phyloP scores from a whole-genome alignment of 1,140 invertebrate genomes.

The Spodoptera litura region DNA sequence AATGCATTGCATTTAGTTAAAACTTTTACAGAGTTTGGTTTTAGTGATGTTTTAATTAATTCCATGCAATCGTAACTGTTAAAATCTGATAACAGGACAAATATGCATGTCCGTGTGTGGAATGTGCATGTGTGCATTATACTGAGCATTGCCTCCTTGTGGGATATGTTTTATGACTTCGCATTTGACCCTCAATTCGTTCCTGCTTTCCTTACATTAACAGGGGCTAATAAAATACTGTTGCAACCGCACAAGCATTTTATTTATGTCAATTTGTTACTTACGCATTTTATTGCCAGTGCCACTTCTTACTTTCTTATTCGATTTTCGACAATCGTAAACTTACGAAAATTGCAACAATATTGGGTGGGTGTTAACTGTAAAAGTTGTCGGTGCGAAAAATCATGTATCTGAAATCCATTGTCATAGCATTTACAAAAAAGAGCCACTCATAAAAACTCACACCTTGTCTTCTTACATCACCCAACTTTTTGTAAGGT shows the following conservation, averaged over 20 bases:
- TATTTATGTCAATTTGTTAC: conserved; percentile 43
- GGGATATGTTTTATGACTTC: conserved; percentile 37
- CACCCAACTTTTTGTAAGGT: too few relatives aligned
- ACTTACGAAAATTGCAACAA: background rate
- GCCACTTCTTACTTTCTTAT: conserved; percentile 25
- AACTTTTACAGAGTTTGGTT: conserved; percentile 46
- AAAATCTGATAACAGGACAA: conserved; percentile 23
- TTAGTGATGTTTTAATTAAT: conserved; percentile 51
- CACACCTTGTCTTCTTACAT: too few relatives aligned
- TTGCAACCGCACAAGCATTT: conserved; percentile 23
- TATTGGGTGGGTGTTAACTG: background rate
- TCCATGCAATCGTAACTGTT: conserved; percentile 45
- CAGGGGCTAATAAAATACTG: conserved; percentile 34
- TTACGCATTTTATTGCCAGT: conserved; percentile 26
- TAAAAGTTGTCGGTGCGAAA: background rate
- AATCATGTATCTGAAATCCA: background rate
- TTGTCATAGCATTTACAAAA: too few relatives aligned
- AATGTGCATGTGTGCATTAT: background rate
- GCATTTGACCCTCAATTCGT: conserved; percentile 33
- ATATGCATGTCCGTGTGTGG: background rate
- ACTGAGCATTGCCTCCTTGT: conserved; percentile 31
- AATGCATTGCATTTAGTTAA: conserved; percentile 29
- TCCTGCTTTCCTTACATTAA: conserved; percentile 35
- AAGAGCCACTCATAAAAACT: too few relatives aligned
- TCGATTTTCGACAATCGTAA: conserved; percentile 16